These are phyloP conservation scores for Andrena praecox DNA, from an alignment of 2,888 invertebrate genomes.

Conservation along the genomic window DNA sequence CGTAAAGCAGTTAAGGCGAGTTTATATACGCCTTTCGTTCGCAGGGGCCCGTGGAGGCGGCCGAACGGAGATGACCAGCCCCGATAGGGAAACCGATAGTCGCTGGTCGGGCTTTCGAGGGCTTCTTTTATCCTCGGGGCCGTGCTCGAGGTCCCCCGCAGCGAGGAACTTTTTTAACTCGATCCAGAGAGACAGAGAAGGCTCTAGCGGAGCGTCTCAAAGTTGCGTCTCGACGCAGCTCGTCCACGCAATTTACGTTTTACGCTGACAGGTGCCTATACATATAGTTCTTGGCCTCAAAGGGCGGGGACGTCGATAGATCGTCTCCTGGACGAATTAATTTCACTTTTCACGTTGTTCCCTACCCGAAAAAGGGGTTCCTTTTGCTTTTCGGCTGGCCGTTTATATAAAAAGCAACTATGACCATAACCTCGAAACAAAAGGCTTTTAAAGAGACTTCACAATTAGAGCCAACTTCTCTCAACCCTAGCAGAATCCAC, in stretches of 20 bases:
- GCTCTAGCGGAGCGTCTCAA: conserved; percentile 53
- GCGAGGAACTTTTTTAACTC: conserved; percentile 71
- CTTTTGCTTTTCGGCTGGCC: conserved; percentile 37
- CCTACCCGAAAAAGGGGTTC: conserved; percentile 25
- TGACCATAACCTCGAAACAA: not conserved
- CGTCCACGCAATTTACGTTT: conserved; percentile 42
- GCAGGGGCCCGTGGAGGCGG: conserved; percentile 72
- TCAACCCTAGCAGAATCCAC: not conserved
- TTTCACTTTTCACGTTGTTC: conserved; percentile 30
- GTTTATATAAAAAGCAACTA: not conserved
- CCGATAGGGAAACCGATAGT: conserved; percentile 83
- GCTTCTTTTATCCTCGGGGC: conserved; percentile 65
- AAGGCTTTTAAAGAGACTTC: not conserved
- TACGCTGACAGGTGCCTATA: conserved; percentile 18
- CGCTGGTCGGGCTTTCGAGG: conserved; percentile 69
- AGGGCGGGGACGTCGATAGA: conserved; percentile 39
- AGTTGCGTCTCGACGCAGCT: conserved; percentile 61
- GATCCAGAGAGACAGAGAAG: conserved; percentile 44
- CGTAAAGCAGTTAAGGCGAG: conserved; percentile 84
- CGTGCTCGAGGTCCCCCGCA: conserved; percentile 73
- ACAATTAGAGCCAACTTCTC: not conserved
- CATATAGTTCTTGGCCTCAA: not conserved
- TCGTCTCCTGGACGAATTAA: conserved; percentile 49
- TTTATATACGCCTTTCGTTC: conserved; percentile 78
- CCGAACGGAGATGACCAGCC: conserved; percentile 79